Base-by-base conservation (phyloP, 1,140 invertebrate genomes). In the Papilio polyxenes region DNA sequence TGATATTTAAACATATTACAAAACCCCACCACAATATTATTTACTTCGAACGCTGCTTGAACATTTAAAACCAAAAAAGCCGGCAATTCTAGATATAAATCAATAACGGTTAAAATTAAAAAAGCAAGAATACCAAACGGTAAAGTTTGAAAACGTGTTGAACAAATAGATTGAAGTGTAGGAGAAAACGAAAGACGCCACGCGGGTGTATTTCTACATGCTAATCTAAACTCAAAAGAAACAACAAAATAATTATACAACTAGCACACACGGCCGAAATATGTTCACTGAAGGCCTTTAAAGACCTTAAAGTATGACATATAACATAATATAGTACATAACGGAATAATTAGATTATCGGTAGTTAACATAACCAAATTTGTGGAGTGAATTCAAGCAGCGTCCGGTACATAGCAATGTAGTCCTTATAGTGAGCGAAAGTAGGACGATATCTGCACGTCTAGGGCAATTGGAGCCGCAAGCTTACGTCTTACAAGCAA, bases 401-500 rank as follows among this genome's bases (percentile, higher is more conserved):
- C 89, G 86, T 89, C 85, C 87, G 87, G 89, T 89, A 90, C 89
- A 90, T 87, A 86, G 69, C 83, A 86, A 82, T 85, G 85, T 62
- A 83, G 82, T 83, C 81, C 82, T 85, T 84, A 83, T 83, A 49
- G 80, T 84, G 82, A 87, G 83, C 75, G 83, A 88, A 83, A 85
- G 82, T 85, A 85, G 85, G 87, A 86, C 86, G 82, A 86, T 87
- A 86, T 79, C 83, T 82, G 81, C 79, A 84, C 87, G 72, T 81
- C 87, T 88, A 88, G 84, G 56, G 85, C 83, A 83, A 82, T 81
- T 15, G 44, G 65, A 56, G 65, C 83, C 86, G 85, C 84, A 89
- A 89, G 88, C 89, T 87, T 86, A 90, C 82, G 85, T 84, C 81
- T 59, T 89, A 88, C 86, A 90, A 89, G 87, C 88, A 82, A 90